These are phyloP conservation scores for Rhegmatorhina hoffmannsi DNA, from an alignment of 2,113 vertebrate genomes.

Conservation along the genomic window DNA sequence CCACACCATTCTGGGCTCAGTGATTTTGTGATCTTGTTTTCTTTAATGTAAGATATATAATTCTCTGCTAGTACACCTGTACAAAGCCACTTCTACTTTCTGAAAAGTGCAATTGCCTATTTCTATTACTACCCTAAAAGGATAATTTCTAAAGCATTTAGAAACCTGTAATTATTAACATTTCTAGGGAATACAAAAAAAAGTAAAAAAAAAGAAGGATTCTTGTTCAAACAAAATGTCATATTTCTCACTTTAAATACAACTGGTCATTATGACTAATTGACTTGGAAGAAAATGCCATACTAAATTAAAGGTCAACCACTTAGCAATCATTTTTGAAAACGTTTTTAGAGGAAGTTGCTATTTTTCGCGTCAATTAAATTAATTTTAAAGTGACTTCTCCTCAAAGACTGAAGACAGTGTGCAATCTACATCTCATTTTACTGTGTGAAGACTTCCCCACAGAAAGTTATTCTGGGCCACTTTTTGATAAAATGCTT, in stretches of 20 bases:
- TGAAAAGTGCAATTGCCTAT: neutral
- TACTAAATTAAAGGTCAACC: neutral
- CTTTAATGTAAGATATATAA: neutral
- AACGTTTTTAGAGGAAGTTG: neutral
- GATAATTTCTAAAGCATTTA: neutral
- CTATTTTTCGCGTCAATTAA: neutral
- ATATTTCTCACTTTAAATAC: neutral
- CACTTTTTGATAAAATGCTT: neutral
- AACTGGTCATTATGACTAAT: neutral
- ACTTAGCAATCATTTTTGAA: neutral
- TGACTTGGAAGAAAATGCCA: neutral
- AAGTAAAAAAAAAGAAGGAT: neutral
- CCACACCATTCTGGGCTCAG: neutral
- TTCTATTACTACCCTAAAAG: neutral
- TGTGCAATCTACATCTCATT: rapidly evolving
- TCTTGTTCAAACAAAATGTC: neutral
- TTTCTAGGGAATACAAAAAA: neutral
- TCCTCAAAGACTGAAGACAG: neutral
- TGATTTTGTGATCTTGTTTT: neutral
- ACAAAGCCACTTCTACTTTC: neutral
- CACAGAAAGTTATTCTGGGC: neutral
- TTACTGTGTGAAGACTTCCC: neutral
- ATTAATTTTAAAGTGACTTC: neutral
- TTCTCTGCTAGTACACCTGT: neutral
- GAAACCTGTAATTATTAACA: neutral